Evolutionary conservation across 2,113 vertebrate genomes (phyloP), one percentile per base, ranked within the genome.

Genomic region (Phylloscopus trochiloides): DNA sequence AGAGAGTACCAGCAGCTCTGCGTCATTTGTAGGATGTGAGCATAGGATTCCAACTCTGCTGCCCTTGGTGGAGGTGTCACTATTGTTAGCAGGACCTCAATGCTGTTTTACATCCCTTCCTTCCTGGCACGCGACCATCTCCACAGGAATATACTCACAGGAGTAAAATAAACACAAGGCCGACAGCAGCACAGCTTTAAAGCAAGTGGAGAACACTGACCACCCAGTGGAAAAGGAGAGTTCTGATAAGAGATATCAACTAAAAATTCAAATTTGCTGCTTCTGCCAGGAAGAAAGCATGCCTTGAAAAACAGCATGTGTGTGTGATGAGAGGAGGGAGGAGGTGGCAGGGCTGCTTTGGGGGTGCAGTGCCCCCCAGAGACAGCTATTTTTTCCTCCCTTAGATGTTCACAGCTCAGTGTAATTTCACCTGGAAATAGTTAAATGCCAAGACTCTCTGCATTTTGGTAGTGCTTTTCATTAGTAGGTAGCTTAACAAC

Each of bases 221-320:
- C 43, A 61, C 74, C 28, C 15, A 45, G 26, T 51, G 65, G 50
- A 71, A 94, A 85, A 79, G n/a, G 25, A 90, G 34, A 63, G 32
- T 31, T 66, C 25, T 12, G 26, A 43, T 77, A 86, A 63, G 45
- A 90, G 5, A 20, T 18, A 26, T 50, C 43, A 74, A 16, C 40
- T 63, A 6, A 74, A 62, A 77, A 66, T 31, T 63, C 55, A 57
- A 29, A 26, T 59, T 81, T 74, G 13, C 24, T 14, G 24, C 55
- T 91, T 63, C 20, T 47, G 9, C 32, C 25, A 26, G 29, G 42
- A 25, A 55, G 62, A 85, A 86, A 42, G 14, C 14, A 4, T 7
- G 2, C 3, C 51, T 52, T 61, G 16, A 14, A 34, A 51, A 34
- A 51, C 47, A 36, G 26, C 0, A 0, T 31, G 29, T 2, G 2